Evolutionary conservation across 2,113 vertebrate species (phyloP).

Genomic region (Corythoichthys haematopterus): DNA sequence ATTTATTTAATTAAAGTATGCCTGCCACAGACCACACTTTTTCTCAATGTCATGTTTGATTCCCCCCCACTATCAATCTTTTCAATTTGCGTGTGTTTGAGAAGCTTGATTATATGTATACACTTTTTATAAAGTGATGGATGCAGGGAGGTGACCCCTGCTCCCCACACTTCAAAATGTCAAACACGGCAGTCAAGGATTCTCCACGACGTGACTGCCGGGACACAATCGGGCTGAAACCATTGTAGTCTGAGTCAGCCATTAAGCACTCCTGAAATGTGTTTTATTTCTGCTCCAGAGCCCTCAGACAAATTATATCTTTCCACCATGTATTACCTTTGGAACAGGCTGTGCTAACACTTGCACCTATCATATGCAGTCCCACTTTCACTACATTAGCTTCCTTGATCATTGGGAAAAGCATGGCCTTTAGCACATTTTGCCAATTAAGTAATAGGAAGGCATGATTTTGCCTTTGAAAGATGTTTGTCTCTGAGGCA

Average conservation of each 20-base stretch:
- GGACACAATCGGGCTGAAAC: too few relatives aligned
- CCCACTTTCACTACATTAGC: background rate
- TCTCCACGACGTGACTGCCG: too few relatives aligned
- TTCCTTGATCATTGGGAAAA: background rate
- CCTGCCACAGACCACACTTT: too few relatives aligned
- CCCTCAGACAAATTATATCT: slow-evolving; percentile 29
- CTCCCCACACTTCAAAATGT: too few relatives aligned
- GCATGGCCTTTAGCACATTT: background rate
- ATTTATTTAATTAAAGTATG: too few relatives aligned
- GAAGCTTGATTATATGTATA: slow-evolving; percentile 16
- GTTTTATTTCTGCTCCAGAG: slow-evolving; percentile 8
- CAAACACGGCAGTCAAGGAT: too few relatives aligned
- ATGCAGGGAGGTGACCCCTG: too few relatives aligned
- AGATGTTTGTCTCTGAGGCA: background rate
- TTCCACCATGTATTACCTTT: slow-evolving; percentile 37
- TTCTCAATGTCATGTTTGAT: too few relatives aligned
- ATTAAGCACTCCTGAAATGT: background rate
- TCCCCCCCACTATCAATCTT: too few relatives aligned
- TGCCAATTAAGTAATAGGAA: background rate
- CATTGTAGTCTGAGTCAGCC: background rate
- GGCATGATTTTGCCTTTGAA: background rate
- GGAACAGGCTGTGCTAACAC: slow-evolving; percentile 11
- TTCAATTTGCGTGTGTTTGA: background rate
- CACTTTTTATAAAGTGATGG: too few relatives aligned
- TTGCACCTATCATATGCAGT: background rate